A percentile compares a stretch with the other conserved stretches of the same genome.
phyloP scores from a whole-genome alignment of 2,113 vertebrate genomes.

The Macroglossus sobrinus region DNA sequence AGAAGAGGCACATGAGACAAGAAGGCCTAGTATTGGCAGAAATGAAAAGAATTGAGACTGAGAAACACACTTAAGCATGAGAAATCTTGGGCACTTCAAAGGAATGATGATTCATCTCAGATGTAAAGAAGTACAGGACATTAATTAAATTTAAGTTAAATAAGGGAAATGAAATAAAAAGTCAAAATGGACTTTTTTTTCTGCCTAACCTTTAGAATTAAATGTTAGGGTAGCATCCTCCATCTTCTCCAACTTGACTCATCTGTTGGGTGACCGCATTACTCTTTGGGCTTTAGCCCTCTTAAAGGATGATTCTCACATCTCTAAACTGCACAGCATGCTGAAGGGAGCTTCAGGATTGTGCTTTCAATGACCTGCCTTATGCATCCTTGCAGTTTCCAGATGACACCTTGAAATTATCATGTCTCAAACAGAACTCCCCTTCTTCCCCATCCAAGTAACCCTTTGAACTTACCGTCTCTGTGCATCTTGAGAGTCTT shows the following conservation, averaged over 20 bases:
- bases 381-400: background rate
- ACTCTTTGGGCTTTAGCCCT: background rate
- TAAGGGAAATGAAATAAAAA: background rate
- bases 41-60: background rate
- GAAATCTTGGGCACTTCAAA: background rate
- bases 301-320: background rate
- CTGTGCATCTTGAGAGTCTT: background rate
- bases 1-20: background rate
- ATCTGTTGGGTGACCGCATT: background rate
- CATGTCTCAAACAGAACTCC: background rate
- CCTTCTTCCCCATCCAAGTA: background rate
- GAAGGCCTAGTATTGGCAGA: background rate
- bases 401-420: background rate
- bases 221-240: background rate
- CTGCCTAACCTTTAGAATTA: background rate
- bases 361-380: background rate
- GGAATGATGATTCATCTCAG: conserved; percentile 12
- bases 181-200: background rate
- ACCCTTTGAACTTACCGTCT: background rate
- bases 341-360: background rate
- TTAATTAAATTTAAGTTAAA: conserved; percentile 54
- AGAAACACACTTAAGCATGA: background rate
- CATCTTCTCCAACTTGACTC: background rate
- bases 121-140: background rate
- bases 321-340: background rate